These are phyloP conservation scores for Antheraea assamensis DNA, from an alignment of 2,888 invertebrate genomes.

Conservation along the genomic window DNA sequence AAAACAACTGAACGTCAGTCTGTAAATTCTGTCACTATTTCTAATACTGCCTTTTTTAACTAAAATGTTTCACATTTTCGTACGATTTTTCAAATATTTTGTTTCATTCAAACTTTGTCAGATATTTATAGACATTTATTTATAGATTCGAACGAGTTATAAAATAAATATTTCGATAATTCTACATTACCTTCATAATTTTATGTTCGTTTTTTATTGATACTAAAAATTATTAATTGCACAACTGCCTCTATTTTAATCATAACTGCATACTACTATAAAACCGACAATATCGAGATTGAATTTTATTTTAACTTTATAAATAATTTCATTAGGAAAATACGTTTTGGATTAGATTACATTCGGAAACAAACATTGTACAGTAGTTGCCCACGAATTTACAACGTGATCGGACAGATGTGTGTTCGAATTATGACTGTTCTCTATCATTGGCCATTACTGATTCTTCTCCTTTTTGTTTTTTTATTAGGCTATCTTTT, in stretches of 20 bases:
- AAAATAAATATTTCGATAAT: neutral
- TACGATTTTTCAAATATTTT: too few relatives aligned
- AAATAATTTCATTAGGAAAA: neutral
- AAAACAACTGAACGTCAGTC: too few relatives aligned
- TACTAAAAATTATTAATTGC: conserved; percentile 12
- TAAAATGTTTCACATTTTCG: too few relatives aligned
- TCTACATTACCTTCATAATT: neutral
- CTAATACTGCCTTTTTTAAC: too few relatives aligned
- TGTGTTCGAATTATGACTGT: neutral
- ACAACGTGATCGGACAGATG: neutral
- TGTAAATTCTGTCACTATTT: too few relatives aligned
- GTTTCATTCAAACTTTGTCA: too few relatives aligned
- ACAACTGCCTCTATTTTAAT: conserved; percentile 14
- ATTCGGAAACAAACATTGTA: neutral
- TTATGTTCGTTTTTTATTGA: neutral
- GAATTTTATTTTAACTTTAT: neutral
- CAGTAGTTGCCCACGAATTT: neutral
- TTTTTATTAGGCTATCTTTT: too few relatives aligned
- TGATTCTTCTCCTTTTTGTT: neutral
- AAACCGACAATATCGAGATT: neutral
- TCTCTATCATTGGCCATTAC: neutral
- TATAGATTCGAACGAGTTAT: neutral
- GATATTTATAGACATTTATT: too few relatives aligned
- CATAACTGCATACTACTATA: neutral
- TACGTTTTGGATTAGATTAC: neutral